Conservation (phyloP, 2,113 vertebrate genomes). For the Cinclus cinclus region DNA sequence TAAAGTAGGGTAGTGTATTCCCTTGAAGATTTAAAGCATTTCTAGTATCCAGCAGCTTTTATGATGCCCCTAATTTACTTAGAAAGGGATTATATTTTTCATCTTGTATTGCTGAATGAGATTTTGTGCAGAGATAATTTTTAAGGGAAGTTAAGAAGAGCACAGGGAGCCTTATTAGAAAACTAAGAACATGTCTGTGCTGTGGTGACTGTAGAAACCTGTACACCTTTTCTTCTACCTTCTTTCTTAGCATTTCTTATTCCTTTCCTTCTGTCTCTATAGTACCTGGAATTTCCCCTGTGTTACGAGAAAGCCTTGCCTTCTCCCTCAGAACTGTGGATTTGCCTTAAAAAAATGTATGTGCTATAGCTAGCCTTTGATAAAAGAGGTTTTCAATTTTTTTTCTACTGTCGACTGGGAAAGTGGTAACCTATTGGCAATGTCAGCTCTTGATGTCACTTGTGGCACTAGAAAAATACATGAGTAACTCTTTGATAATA, state of each 20-base stretch:
- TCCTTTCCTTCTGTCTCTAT: background rate
- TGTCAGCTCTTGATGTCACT: constrained; percentile 48
- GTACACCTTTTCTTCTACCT: background rate
- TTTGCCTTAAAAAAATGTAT: background rate
- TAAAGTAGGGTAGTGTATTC: background rate
- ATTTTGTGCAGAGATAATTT: background rate
- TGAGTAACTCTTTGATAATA: constrained; percentile 26
- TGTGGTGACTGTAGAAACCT: background rate
- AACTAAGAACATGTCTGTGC: background rate
- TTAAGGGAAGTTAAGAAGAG: background rate
- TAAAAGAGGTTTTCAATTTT: background rate
- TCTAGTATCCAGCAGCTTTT: background rate
- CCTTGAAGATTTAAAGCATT: background rate
- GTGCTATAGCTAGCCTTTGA: background rate
- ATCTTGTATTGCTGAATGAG: background rate
- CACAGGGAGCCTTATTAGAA: background rate
- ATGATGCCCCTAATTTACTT: background rate
- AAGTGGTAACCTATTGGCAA: constrained; percentile 55
- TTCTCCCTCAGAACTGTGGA: background rate
- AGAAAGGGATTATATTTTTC: background rate
- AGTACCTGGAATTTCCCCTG: background rate
- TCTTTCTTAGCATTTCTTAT: background rate
- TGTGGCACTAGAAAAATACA: constrained; percentile 23
- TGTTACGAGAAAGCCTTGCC: background rate
- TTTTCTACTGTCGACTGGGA: constrained; percentile 15